phyloP scores from a whole-genome alignment of 2,113 vertebrate genomes.

The Mormoops blainvillei region DNA sequence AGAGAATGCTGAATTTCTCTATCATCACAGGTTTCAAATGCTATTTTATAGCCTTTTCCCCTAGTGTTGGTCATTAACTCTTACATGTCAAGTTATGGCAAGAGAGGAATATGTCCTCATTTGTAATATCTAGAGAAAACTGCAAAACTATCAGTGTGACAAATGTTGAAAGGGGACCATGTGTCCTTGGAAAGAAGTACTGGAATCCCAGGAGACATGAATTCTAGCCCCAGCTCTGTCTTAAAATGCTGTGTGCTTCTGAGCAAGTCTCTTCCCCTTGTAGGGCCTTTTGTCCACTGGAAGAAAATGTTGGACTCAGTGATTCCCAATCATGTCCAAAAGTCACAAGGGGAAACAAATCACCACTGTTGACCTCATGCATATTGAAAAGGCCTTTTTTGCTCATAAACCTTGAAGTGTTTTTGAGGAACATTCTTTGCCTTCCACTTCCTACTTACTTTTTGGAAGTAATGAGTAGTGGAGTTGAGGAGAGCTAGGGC shows the following conservation, averaged over 20 bases:
- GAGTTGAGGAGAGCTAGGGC: background rate
- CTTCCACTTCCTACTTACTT: background rate
- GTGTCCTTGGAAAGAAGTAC: background rate
- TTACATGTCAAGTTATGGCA: slow-evolving; percentile 37
- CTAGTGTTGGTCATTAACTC: background rate
- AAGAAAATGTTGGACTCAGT: background rate
- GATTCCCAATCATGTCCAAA: background rate
- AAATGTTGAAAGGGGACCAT: background rate
- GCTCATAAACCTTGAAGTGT: background rate
- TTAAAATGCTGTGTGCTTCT: background rate
- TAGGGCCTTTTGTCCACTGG: background rate
- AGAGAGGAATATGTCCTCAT: slow-evolving; percentile 23
- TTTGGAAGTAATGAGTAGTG: background rate
- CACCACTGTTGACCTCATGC: background rate
- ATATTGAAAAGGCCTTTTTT: background rate
- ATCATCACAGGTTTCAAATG: background rate
- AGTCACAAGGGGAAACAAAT: background rate
- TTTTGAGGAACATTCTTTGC: background rate
- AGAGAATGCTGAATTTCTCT: background rate
- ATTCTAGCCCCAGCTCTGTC: background rate
- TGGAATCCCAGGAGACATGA: background rate
- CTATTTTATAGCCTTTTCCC: background rate
- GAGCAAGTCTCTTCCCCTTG: background rate
- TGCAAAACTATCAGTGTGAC: background rate
- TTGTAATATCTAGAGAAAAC: slow-evolving; percentile 40